Conservation (phyloP, 2,113 vertebrate species). For the Myrmecobius fasciatus region DNA sequence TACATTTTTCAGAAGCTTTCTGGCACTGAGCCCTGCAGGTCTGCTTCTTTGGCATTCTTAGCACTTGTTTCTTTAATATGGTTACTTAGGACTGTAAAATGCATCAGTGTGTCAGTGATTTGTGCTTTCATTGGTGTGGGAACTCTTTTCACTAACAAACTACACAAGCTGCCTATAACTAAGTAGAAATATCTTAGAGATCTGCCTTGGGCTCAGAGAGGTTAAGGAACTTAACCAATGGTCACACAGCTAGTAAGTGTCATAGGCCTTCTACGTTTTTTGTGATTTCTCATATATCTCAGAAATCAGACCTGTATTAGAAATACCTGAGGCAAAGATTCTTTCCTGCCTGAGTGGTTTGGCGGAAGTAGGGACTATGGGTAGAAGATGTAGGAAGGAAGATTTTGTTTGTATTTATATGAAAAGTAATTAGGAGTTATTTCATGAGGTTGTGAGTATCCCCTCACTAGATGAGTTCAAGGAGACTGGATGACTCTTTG, state of each 20-base stretch:
- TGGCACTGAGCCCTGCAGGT: fast-evolving
- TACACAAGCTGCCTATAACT: neutral
- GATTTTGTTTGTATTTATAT: neutral
- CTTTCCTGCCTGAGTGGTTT: neutral
- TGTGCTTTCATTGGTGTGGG: neutral
- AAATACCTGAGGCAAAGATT: neutral
- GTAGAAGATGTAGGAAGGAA: neutral
- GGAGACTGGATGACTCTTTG: neutral
- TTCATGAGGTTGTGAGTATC: neutral
- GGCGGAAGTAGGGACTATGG: neutral
- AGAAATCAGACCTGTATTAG: neutral
- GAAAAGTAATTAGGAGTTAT: neutral
- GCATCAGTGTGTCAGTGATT: neutral
- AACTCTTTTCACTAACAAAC: neutral
- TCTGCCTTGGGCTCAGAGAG: neutral
- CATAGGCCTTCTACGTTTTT: neutral
- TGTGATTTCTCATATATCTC: neutral
- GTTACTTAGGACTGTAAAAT: neutral
- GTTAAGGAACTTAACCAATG: neutral
- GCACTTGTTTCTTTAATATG: neutral
- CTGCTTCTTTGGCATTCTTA: neutral
- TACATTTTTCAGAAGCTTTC: neutral
- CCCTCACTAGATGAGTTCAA: neutral
- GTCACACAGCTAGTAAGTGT: neutral
- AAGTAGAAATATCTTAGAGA: neutral